phyloP scores from a whole-genome alignment of 2,888 invertebrate genomes.

The Cephus pulcher region DNA sequence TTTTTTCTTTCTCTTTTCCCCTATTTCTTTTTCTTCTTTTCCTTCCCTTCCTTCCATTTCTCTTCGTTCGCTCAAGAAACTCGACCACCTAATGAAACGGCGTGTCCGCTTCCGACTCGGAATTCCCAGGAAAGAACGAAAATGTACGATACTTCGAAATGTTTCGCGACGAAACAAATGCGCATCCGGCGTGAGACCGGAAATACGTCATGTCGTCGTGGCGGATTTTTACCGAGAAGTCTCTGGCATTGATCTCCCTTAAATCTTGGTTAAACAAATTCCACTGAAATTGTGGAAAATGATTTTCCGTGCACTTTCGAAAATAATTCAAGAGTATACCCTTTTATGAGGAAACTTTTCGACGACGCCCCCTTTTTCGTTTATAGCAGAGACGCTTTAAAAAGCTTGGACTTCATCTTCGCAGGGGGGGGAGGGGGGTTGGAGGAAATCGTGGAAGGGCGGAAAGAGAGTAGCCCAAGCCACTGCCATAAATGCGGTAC shows the following conservation, averaged over 20 bases:
- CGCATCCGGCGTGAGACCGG: neutral
- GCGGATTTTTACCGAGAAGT: neutral
- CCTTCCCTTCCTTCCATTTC: slow-evolving; percentile 8
- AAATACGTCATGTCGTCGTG: neutral
- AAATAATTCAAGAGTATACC: neutral
- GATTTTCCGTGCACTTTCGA: neutral
- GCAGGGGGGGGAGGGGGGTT: too few species aligned
- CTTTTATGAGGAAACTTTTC: neutral
- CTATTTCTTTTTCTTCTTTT: neutral
- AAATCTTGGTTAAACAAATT: neutral
- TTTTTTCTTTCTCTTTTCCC: neutral
- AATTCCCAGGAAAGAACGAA: slow-evolving; percentile 12
- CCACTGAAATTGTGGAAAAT: neutral
- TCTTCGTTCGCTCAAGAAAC: slow-evolving; percentile 11
- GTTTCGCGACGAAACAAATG: neutral
- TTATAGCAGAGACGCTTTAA: neutral
- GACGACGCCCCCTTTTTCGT: neutral
- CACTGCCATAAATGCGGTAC: neutral
- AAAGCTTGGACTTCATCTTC: neutral
- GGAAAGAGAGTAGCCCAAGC: too few species aligned
- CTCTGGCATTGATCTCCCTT: neutral
- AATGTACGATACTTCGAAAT: slow-evolving; percentile 14
- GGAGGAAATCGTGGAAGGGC: neutral
- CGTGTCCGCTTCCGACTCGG: slow-evolving; percentile 14
- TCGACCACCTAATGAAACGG: slow-evolving; percentile 8